These are phyloP conservation scores for Xenopus tropicalis DNA, from an alignment of 2,113 vertebrate species.

Conservation along the genomic window DNA sequence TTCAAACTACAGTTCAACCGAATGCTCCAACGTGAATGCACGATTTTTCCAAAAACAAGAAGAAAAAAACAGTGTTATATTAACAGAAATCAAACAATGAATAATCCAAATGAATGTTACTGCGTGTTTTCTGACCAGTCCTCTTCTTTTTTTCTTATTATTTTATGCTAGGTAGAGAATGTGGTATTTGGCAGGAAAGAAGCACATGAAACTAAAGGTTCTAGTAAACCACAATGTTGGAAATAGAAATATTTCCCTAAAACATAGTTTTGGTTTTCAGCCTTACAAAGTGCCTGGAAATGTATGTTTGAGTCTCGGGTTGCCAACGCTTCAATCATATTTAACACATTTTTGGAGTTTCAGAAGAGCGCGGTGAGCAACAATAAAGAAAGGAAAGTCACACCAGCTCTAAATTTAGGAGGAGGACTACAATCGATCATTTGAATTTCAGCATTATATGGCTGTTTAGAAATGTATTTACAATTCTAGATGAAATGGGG, in stretches of 20 bases:
- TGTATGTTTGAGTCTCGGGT: constrained; percentile 58
- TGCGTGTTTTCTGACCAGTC: constrained; percentile 62
- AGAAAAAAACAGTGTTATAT: constrained; percentile 51
- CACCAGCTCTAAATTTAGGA: constrained; percentile 24
- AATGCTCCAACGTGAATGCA: constrained; percentile 32
- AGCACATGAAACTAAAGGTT: constrained; percentile 75
- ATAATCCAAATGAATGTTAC: constrained; percentile 65
- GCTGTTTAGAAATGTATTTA: background rate
- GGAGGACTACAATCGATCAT: background rate
- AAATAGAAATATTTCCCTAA: constrained; percentile 76
- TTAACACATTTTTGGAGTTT: constrained; percentile 72
- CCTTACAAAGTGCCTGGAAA: constrained; percentile 75
- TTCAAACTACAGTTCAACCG: too few relatives aligned
- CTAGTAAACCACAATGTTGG: constrained; percentile 76
- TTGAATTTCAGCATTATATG: background rate
- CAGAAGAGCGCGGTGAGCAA: constrained; percentile 71
- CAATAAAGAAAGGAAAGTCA: constrained; percentile 57
- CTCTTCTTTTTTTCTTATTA: constrained; percentile 55
- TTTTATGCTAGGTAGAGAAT: constrained; percentile 73
- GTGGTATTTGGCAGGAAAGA: constrained; percentile 74
- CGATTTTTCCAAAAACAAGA: constrained; percentile 27
- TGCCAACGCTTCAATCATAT: constrained; percentile 73
- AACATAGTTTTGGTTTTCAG: constrained; percentile 71
- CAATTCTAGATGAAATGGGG: background rate
- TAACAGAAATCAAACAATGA: constrained; percentile 60